Evolutionary conservation across 2,113 vertebrate genomes (phyloP).

Genomic region (Bos javanicus): DNA sequence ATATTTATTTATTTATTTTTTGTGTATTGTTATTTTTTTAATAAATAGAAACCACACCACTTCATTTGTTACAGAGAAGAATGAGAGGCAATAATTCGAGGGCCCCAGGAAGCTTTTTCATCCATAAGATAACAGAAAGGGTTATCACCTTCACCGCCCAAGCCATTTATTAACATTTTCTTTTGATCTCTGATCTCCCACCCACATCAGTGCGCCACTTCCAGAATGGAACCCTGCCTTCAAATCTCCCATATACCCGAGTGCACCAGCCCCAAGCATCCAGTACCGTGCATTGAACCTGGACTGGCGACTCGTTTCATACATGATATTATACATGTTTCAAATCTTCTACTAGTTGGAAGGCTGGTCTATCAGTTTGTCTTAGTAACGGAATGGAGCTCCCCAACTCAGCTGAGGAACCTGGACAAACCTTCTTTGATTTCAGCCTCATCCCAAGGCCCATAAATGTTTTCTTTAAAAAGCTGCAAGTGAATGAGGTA

Average conservation of each 20-base stretch:
- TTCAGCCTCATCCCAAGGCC: constrained; percentile 98
- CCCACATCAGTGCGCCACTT: background rate
- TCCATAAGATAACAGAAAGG: background rate
- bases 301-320: too few species aligned
- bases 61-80: background rate
- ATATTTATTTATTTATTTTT: background rate
- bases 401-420: constrained; percentile 82
- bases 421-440: constrained; percentile 94
- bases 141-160: background rate
- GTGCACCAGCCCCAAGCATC: too few species aligned
- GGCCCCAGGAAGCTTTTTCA: background rate
- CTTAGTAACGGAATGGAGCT: background rate
- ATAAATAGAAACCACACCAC: constrained; percentile 33
- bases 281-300: too few species aligned
- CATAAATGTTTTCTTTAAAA: constrained; percentile 97
- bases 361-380: background rate
- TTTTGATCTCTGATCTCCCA: background rate
- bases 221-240: background rate
- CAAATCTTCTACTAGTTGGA: background rate
- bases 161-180: background rate
- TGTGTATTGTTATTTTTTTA: constrained; percentile 38
- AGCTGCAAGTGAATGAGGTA: constrained; percentile 91
- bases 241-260: background rate
- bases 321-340: background rate
- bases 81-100: background rate